These are phyloP conservation scores for Sebastes iracundus DNA, from an alignment of 2,797 vertebrate species.

Conservation along the genomic window DNA sequence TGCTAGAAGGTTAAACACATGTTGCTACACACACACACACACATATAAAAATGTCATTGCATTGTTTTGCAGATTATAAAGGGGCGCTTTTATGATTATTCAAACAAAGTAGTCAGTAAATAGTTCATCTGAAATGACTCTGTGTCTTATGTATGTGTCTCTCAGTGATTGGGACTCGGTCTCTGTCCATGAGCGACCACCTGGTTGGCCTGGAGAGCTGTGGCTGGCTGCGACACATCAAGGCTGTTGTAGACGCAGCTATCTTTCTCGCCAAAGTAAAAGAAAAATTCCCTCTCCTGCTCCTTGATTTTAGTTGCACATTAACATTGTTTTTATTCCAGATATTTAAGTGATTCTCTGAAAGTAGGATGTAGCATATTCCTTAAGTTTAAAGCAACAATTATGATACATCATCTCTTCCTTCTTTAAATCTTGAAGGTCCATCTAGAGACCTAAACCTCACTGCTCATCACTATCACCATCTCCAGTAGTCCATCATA, in stretches of 20 bases:
- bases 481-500: not conserved
- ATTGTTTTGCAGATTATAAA: not conserved
- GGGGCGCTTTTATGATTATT: no score
- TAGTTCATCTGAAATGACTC: not conserved
- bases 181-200: conserved; percentile 91
- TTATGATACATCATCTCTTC: not conserved
- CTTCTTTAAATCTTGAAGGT: not conserved
- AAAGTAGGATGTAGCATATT: not conserved
- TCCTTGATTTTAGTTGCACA: not conserved
- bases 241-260: conserved; percentile 93
- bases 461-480: not conserved
- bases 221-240: conserved; percentile 96
- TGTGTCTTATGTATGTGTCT: conserved; percentile 14
- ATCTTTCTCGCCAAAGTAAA: conserved; percentile 92
- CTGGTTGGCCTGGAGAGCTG: conserved; percentile 91
- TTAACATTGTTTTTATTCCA: not conserved
- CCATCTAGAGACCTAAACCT: not conserved
- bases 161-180: conserved; percentile 88
- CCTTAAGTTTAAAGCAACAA: not conserved
- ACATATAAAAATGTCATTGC: not conserved
- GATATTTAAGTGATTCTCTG: not conserved
- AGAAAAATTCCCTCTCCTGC: not conserved
- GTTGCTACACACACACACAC: no score
- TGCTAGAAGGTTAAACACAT: conserved; percentile 89
- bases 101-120: not conserved